Conservation (phyloP, 2,797 vertebrate genomes). For the Pangasius larnaudii region DNA sequence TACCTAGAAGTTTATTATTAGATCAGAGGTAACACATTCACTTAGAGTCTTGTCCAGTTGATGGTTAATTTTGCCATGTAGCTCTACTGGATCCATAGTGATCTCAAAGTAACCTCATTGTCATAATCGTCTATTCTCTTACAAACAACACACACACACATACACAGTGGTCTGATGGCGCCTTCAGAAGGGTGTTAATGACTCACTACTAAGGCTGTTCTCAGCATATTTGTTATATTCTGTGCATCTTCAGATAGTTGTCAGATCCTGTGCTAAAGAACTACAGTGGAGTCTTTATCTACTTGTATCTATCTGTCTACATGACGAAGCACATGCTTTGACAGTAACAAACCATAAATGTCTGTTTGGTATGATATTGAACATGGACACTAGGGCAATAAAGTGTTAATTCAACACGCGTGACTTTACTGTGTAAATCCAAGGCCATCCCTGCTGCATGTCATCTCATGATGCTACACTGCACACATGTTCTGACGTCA, state of each 20-base stretch:
- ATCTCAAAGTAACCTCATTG: background rate
- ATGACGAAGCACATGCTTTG: background rate
- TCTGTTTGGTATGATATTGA: conserved; percentile 27
- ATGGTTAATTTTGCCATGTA: conserved; percentile 40
- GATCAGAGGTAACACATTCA: conserved; percentile 56
- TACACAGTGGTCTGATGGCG: too few species aligned
- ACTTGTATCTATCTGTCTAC: background rate
- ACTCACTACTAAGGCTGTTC: too few species aligned
- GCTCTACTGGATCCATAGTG: conserved; percentile 16
- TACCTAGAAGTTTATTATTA: conserved; percentile 60
- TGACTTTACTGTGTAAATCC: conserved; percentile 16
- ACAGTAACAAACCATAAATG: conserved; percentile 28
- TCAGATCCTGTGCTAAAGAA: background rate
- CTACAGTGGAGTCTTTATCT: background rate
- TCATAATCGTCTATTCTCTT: conserved; percentile 8
- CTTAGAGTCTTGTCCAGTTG: conserved; percentile 48
- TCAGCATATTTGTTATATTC: too few species aligned
- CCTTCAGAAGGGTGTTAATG: too few species aligned
- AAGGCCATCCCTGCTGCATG: conserved; percentile 2
- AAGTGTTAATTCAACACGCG: background rate
- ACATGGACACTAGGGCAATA: conserved; percentile 8
- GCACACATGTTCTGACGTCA: background rate
- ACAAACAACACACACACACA: background rate
- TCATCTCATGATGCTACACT: background rate
- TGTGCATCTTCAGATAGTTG: background rate